phyloP scores from a whole-genome alignment of 1,140 invertebrate genomes.

The Steinernema khuongi region DNA sequence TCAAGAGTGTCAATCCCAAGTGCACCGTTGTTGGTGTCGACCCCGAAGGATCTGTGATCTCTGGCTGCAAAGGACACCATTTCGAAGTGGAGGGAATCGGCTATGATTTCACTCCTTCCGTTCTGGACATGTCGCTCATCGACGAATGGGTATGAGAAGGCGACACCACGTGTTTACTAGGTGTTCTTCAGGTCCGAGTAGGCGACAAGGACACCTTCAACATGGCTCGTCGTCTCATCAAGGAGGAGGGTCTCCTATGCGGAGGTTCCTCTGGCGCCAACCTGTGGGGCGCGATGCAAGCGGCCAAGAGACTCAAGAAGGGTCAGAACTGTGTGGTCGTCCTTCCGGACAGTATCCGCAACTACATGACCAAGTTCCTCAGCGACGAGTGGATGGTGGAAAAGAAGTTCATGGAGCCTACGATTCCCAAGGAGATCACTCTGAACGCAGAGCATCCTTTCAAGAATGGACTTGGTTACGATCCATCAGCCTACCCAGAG shows the following conservation, averaged over 20 bases:
- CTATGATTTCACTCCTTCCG: conserved; percentile 14
- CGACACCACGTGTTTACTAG: conserved; percentile 23
- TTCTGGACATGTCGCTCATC: conserved; percentile 3
- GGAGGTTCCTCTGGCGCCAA: conserved; percentile 86
- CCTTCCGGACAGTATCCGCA: conserved; percentile 86
- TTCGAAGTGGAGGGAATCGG: conserved; percentile 22
- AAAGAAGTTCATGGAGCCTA: conserved; percentile 66
- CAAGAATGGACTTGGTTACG: conserved; percentile 25
- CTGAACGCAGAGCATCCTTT: too few relatives aligned
- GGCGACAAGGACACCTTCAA: conserved; percentile 66
- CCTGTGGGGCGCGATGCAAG: conserved; percentile 71
- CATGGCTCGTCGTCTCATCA: conserved; percentile 76
- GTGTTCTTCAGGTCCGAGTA: neutral
- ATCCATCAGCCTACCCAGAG: conserved; percentile 15
- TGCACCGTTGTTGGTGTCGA: conserved; percentile 59
- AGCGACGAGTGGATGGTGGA: conserved; percentile 89
- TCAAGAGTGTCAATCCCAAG: conserved; percentile 69
- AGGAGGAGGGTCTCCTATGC: conserved; percentile 83
- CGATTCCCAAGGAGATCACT: conserved; percentile 5
- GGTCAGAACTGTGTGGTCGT: conserved; percentile 81
- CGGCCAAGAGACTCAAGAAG: conserved; percentile 72
- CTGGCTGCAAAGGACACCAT: neutral
- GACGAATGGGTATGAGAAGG: neutral
- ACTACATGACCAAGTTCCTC: conserved; percentile 88
- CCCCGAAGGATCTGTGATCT: conserved; percentile 11